These are phyloP conservation scores for Mesembrinibis cayennensis DNA, from an alignment of 2,113 vertebrate species.

Conservation along the genomic window DNA sequence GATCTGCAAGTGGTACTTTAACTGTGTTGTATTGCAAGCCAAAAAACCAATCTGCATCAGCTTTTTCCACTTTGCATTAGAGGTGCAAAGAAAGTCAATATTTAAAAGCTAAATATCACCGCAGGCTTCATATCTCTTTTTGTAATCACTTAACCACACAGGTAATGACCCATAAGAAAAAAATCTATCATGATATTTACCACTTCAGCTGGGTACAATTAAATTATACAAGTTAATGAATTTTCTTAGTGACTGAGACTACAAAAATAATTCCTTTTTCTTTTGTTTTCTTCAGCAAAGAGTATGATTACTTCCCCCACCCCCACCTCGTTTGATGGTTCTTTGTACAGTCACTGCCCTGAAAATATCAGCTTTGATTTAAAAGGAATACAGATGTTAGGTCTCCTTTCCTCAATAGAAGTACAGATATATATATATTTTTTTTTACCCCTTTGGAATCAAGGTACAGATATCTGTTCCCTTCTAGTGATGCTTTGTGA, in stretches of 20 bases:
- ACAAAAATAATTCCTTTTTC: neutral
- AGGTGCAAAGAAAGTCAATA: constrained; percentile 36
- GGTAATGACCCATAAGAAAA: constrained; percentile 50
- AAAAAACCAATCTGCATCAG: neutral
- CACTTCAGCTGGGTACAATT: constrained; percentile 21
- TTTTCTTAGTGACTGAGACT: constrained; percentile 27
- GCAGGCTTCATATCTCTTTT: constrained; percentile 28
- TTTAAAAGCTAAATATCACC: constrained; percentile 40
- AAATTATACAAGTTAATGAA: constrained; percentile 34
- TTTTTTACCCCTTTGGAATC: neutral
- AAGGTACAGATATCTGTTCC: neutral
- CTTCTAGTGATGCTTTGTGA: neutral
- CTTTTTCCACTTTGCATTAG: constrained; percentile 11
- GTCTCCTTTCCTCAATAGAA: neutral
- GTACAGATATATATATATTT: neutral
- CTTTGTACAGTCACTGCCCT: neutral
- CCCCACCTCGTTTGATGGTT: neutral
- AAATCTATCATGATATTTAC: constrained; percentile 50
- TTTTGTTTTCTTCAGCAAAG: neutral
- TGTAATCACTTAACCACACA: constrained; percentile 32
- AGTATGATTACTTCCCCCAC: neutral
- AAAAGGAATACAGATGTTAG: neutral
- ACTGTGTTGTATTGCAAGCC: neutral
- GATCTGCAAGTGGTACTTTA: neutral
- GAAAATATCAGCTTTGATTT: constrained; percentile 30